Conservation (phyloP, 2,888 invertebrate species). For the Ichneumoninae sp. region DNA sequence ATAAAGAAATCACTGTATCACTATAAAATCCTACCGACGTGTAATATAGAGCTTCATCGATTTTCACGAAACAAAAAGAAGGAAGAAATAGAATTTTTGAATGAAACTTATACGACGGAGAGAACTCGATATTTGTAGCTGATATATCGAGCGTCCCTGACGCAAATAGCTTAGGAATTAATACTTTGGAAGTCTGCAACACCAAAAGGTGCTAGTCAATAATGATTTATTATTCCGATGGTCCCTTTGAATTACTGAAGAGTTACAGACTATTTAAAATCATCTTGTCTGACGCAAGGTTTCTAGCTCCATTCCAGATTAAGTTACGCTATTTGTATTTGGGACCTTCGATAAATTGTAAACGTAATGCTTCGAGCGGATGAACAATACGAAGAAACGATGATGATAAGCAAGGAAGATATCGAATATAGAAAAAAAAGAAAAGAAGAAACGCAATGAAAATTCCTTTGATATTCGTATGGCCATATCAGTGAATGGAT, state of each 20-base stretch:
- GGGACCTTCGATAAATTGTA: conserved; percentile 28
- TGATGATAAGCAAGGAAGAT: conserved; percentile 34
- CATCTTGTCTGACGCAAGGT: neutral
- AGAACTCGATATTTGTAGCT: conserved; percentile 43
- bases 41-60: conserved; percentile 63
- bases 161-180: neutral
- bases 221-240: neutral
- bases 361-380: conserved; percentile 55
- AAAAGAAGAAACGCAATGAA: conserved; percentile 39
- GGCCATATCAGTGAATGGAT: conserved; percentile 65
- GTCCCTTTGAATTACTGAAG: neutral
- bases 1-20: conserved; percentile 37
- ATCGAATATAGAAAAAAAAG: conserved; percentile 44
- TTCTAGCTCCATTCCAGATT: neutral
- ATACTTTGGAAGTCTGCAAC: neutral
- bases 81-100: conserved; percentile 6
- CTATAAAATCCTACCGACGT: conserved; percentile 55
- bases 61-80: conserved; percentile 31
- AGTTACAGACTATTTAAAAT: neutral
- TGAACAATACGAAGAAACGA: conserved; percentile 29
- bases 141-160: conserved; percentile 10
- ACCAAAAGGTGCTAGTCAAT: neutral
- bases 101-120: neutral
- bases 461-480: conserved; percentile 64
- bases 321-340: neutral